These are phyloP conservation scores for Corythaeola cristata DNA, from an alignment of 2,113 vertebrate genomes.

Conservation along the genomic window DNA sequence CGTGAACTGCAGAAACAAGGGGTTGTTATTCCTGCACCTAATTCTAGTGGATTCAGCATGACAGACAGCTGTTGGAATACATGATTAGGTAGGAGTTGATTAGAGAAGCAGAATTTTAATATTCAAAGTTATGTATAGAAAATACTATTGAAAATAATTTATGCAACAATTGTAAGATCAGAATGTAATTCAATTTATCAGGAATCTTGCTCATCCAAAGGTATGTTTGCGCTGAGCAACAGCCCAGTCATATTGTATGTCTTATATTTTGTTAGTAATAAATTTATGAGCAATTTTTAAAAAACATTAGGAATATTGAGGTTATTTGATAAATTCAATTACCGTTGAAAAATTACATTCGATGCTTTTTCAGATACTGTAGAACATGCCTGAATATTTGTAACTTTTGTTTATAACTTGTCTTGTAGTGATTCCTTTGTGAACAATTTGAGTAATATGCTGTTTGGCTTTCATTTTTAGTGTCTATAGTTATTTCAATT, in stretches of 20 bases:
- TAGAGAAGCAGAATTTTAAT: neutral
- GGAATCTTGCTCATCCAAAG: neutral
- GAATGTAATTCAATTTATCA: no score
- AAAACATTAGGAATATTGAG: neutral
- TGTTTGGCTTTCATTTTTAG: neutral
- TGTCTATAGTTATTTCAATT: neutral
- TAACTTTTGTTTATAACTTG: neutral
- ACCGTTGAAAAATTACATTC: neutral
- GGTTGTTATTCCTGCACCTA: slow-evolving; percentile 76
- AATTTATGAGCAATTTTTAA: neutral
- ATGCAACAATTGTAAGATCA: no score
- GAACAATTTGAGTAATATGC: neutral
- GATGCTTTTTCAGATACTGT: neutral
- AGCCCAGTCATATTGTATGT: neutral
- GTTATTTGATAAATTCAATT: neutral
- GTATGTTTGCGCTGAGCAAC: neutral
- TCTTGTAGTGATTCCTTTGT: neutral
- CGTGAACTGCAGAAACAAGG: slow-evolving; percentile 88
- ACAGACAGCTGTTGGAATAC: slow-evolving; percentile 29
- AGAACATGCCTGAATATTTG: neutral
- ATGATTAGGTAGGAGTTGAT: neutral
- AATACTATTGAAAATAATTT: neutral
- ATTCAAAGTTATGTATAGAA: neutral
- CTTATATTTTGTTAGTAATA: neutral
- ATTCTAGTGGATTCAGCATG: neutral